Evolutionary conservation across 2,113 vertebrate genomes (phyloP).

Genomic region (Odocoileus hemionus): DNA sequence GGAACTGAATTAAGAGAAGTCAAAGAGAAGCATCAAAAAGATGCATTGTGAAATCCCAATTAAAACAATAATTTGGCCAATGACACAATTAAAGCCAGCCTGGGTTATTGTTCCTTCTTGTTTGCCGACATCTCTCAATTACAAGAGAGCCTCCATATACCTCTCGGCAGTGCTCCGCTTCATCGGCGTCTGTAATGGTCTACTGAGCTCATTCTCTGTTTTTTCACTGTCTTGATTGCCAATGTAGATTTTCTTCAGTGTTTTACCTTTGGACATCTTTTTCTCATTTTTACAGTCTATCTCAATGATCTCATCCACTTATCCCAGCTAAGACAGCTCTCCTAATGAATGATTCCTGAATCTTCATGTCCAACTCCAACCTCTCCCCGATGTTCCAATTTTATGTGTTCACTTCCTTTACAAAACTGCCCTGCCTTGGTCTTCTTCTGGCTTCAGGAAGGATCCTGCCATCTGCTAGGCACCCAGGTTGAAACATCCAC

Average conservation of each 20-base stretch:
- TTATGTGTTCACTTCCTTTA: background rate
- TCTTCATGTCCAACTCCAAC: background rate
- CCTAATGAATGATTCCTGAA: background rate
- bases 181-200: accelerated
- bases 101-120: background rate
- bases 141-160: accelerated
- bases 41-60: background rate
- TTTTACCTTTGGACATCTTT: background rate
- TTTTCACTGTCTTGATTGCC: background rate
- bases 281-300: background rate
- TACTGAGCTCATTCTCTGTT: background rate
- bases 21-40: background rate
- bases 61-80: background rate
- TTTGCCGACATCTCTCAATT: background rate
- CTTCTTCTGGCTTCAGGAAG: background rate
- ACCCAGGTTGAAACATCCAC: background rate
- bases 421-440: background rate
- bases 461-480: background rate
- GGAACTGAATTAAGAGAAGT: background rate
- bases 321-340: background rate
- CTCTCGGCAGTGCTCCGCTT: accelerated
- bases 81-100: background rate
- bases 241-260: background rate
- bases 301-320: background rate
- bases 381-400: background rate